These are phyloP conservation scores for Acanthochromis polyacanthus DNA, from an alignment of 2,113 vertebrate genomes.

Conservation along the genomic window DNA sequence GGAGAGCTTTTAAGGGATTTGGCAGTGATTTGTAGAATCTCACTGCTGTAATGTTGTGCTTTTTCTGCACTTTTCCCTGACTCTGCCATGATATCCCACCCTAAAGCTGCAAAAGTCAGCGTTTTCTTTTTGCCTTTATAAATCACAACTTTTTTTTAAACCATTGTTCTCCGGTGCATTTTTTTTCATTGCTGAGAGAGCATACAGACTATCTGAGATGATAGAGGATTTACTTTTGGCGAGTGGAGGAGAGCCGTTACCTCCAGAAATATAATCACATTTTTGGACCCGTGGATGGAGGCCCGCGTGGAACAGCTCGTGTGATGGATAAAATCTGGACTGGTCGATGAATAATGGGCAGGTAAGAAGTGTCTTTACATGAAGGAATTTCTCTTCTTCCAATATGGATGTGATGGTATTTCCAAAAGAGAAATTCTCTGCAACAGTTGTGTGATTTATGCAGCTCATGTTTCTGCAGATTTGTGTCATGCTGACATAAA, in stretches of 20 bases:
- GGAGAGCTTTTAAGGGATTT: constrained; percentile 88
- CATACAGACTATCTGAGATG: constrained; percentile 66
- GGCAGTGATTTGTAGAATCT: constrained; percentile 84
- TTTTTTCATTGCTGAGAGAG: constrained; percentile 52
- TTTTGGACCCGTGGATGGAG: constrained; percentile 66
- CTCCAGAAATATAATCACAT: constrained; percentile 47
- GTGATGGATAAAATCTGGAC: constrained; percentile 59
- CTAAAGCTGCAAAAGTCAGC: constrained; percentile 56
- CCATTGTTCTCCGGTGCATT: constrained; percentile 25
- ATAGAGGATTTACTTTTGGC: constrained; percentile 65
- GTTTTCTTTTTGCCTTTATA: constrained; percentile 41
- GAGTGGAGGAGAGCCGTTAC: constrained; percentile 52
- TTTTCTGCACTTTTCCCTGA: constrained; percentile 67
- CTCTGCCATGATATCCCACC: constrained; percentile 57
- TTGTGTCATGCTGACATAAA: neutral
- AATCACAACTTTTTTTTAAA: constrained; percentile 19
- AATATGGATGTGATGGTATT: neutral
- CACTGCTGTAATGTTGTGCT: constrained; percentile 77
- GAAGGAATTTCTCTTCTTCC: neutral
- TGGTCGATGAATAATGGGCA: constrained; percentile 74
- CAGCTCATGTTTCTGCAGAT: neutral
- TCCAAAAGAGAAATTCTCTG: neutral
- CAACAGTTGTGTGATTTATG: neutral
- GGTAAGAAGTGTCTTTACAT: constrained; percentile 55
- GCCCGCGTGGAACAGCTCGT: constrained; percentile 37